Evolutionary conservation across 2,888 invertebrate species (phyloP).

Genomic region (Acleris cristana): DNA sequence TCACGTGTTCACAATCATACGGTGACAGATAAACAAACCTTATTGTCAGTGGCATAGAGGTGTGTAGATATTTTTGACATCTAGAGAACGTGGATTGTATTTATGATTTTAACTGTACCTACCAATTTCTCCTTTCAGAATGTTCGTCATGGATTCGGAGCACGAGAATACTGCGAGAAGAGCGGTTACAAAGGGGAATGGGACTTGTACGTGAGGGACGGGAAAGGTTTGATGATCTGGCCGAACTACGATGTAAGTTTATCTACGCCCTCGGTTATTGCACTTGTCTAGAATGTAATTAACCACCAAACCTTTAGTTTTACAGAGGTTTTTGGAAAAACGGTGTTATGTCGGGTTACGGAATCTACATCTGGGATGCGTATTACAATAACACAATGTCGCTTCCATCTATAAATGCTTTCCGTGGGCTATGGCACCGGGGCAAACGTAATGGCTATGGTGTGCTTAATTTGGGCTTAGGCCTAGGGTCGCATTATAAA

Average conservation of each 20-base stretch:
- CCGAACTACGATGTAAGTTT: constrained; percentile 82
- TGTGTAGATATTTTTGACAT: too few species aligned
- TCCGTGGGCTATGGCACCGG: constrained; percentile 82
- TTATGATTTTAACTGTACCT: too few species aligned
- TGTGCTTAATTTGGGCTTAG: constrained; percentile 73
- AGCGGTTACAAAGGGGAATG: constrained; percentile 84
- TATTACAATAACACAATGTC: constrained; percentile 79
- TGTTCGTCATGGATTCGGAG: constrained; percentile 70
- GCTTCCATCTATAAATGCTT: constrained; percentile 78
- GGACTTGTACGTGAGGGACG: constrained; percentile 77
- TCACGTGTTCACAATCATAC: too few species aligned
- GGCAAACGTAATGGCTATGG: constrained; percentile 82
- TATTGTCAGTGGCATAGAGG: too few species aligned
- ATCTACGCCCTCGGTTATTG: not conserved
- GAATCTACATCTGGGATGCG: constrained; percentile 84
- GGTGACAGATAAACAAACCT: too few species aligned
- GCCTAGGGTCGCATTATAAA: constrained; percentile 80
- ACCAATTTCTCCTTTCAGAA: constrained; percentile 53
- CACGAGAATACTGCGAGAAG: constrained; percentile 64
- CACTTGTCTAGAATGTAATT: constrained; percentile 2
- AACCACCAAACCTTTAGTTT: constrained; percentile 58
- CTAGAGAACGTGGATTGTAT: too few species aligned
- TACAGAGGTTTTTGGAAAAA: constrained; percentile 85
- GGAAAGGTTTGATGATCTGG: constrained; percentile 85
- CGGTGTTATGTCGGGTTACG: constrained; percentile 83